Evolutionary conservation across 35 echinoderm and acorn worm species (phyloP), one percentile per base, ranked within the genome.

Genomic region (Strongylocentrotus purpuratus): DNA sequence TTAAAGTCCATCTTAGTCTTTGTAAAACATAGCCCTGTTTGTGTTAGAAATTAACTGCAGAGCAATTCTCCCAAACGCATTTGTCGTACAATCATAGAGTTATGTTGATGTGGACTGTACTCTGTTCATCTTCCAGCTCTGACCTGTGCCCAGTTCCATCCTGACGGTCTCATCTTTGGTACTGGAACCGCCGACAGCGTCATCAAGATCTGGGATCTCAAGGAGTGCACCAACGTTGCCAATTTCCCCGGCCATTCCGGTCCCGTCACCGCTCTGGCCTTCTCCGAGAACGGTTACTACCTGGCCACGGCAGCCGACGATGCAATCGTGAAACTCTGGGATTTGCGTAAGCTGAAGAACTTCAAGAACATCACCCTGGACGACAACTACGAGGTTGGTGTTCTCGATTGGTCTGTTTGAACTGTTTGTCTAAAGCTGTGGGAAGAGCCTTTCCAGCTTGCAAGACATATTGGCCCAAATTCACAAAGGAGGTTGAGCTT

Each of bases 121-220:
- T 25, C 31, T 33, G 86, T 13, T 86, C 85, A n/a, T 28, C 6
- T 78, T 60, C 2, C 96, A 99, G 98, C 98, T 46, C 88, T 99
- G 94, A 99, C 98, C 32, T 99, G 98, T 94, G 97, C 97, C 52
- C 98, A 99, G 96, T 99, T 99, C 92, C 98, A 99, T 94, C 98
- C 98, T 91, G 98, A 99, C 35, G 98, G 98, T 94, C 96, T 99
- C 86, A 99, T 99, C 96, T 99, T 99, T 60, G 98, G 98, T 3
- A 99, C 98, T 20, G 98, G 98, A 45, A 99, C 98, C 12, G 98
- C 96, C 20, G 97, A 97, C 96, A 99, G 98, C 65, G 95, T 99
- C 96, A 99, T 99, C 96, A 99, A 99, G 92, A 99, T 99, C 86
- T 99, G 98, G 98, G 97, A 99, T 95, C 94, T 99, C 94, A 99